Conservation (phyloP, 64 coral and sea anemone genomes). For the Montipora efflorescens region DNA sequence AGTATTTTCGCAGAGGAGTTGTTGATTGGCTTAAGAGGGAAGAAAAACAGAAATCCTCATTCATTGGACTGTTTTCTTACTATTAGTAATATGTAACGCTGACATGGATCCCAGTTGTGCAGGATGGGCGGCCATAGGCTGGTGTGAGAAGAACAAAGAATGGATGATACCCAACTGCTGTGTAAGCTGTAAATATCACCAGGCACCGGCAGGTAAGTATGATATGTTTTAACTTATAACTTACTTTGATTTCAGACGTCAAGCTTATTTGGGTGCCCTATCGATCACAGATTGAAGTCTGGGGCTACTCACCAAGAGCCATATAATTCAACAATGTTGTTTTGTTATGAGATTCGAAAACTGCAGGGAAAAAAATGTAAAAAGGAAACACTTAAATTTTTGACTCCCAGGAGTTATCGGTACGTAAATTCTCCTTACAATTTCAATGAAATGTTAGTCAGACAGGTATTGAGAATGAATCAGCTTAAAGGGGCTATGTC, state of each 20-base stretch:
- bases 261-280: neutral
- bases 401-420: no score
- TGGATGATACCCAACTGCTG: conserved; percentile 67
- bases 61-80: neutral
- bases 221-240: neutral
- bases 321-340: no score
- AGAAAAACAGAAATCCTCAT: neutral
- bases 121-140: conserved; percentile 8
- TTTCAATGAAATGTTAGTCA: no score
- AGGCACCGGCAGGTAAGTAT: conserved; percentile 11
- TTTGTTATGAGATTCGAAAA: no score
- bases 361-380: no score
- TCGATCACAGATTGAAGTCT: neutral
- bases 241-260: no score
- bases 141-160: conserved; percentile 42
- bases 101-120: conserved; percentile 13
- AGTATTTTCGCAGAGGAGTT: neutral
- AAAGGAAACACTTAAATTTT: no score
- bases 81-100: neutral
- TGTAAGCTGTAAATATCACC: conserved; percentile 58
- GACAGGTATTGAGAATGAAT: no score
- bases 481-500: no score
- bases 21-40: neutral
- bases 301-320: no score
- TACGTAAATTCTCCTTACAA: no score